Percentiles rank a stretch among this genome's conserved stretches.
Conservation (phyloP, 1,140 invertebrate genomes). For the Zaprionus lachaisei region DNA sequence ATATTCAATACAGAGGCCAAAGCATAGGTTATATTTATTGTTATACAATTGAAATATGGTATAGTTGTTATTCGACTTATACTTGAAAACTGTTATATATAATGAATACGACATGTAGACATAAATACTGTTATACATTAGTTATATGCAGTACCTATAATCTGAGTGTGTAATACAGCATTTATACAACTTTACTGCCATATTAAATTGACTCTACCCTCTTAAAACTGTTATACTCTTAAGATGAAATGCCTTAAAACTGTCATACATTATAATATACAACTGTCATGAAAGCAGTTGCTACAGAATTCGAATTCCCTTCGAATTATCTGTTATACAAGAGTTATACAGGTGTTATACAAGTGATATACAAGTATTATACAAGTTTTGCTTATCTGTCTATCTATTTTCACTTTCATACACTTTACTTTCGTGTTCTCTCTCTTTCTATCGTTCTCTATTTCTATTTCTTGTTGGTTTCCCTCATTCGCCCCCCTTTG, state of each 20-base stretch:
- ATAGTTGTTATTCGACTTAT: neutral
- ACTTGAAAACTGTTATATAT: too few species aligned
- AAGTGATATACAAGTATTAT: neutral
- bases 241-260: too few species aligned
- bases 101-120: too few species aligned
- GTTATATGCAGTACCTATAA: neutral
- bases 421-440: neutral
- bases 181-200: neutral
- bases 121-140: neutral
- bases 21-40: neutral
- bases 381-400: neutral
- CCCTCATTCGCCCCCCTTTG: neutral
- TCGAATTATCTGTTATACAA: neutral
- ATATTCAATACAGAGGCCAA: neutral
- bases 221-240: too few species aligned
- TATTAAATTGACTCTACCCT: too few species aligned
- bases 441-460: neutral
- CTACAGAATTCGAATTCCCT: too few species aligned
- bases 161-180: too few species aligned
- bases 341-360: too few species aligned
- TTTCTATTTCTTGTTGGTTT: neutral
- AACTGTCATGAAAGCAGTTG: neutral
- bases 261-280: neutral
- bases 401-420: neutral
- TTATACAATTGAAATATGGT: neutral